Conservation (phyloP, 2,888 invertebrate species). For the Eupithecia dodoneata region DNA sequence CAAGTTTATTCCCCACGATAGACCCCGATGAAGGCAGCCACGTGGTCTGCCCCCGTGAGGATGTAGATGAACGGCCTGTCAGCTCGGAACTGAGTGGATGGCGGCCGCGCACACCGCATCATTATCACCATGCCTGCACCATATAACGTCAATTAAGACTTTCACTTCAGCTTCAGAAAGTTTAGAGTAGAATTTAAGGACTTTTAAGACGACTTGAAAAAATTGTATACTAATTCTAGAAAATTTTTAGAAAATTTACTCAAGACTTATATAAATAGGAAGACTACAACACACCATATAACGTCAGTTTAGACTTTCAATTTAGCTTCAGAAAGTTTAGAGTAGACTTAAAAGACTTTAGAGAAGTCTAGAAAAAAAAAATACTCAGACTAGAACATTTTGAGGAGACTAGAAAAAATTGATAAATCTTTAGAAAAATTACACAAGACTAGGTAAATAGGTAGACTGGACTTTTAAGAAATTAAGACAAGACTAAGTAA, state of each 20-base stretch:
- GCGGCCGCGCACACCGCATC: constrained; percentile 66
- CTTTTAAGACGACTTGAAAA: neutral
- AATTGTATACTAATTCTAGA: too few species aligned
- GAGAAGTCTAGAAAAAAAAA: too few species aligned
- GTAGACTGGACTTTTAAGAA: neutral
- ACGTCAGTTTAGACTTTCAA: too few species aligned
- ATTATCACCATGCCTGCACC: constrained; percentile 76
- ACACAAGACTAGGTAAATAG: neutral
- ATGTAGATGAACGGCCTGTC: constrained; percentile 76
- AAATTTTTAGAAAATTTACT: too few species aligned
- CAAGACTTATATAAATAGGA: too few species aligned
- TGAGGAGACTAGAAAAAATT: neutral
- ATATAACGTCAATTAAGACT: constrained; percentile 35
- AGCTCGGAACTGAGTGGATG: constrained; percentile 62
- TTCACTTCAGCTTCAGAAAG: neutral
- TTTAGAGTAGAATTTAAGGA: neutral
- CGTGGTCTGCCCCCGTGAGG: constrained; percentile 54
- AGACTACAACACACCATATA: too few species aligned
- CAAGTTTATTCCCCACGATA: constrained; percentile 41
- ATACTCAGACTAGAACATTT: too few species aligned
- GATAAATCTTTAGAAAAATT: neutral
- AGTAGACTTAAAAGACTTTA: neutral
- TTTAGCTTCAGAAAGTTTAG: too few species aligned
- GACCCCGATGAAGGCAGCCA: constrained; percentile 65
- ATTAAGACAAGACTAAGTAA: neutral